Conservation (phyloP, 2,113 vertebrate genomes). For the Axis porcinus region DNA sequence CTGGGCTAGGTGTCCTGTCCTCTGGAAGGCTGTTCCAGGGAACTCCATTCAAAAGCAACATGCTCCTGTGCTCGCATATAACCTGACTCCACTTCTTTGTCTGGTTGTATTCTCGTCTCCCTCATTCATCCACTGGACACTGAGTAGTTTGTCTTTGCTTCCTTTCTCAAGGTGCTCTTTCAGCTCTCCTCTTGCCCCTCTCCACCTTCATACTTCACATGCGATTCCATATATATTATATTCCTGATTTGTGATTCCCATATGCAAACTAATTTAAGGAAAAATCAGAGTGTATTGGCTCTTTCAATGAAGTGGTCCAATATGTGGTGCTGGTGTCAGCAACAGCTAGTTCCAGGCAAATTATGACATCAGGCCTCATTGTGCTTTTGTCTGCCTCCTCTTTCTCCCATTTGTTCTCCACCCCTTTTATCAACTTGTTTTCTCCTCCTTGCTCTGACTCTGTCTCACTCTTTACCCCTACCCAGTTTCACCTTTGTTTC, state of each 20-base stretch:
- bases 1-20: background rate
- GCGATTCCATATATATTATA: background rate
- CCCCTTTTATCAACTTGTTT: background rate
- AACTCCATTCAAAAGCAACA: background rate
- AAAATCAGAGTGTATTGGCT: background rate
- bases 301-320: background rate
- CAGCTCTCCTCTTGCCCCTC: background rate
- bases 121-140: background rate
- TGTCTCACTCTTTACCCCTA: background rate
- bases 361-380: background rate
- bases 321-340: background rate
- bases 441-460: background rate
- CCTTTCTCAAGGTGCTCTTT: background rate
- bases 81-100: background rate
- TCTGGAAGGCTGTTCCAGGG: background rate
- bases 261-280: background rate
- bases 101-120: background rate
- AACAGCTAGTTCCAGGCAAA: background rate
- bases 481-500: background rate
- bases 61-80: background rate
- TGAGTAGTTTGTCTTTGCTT: background rate
- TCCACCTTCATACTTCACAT: background rate
- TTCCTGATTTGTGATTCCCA: background rate
- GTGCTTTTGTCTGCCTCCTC: background rate
- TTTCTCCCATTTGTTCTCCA: background rate